These are phyloP conservation scores for Temnothorax curvispinosus DNA, from an alignment of 1,140 invertebrate genomes.

Conservation along the genomic window DNA sequence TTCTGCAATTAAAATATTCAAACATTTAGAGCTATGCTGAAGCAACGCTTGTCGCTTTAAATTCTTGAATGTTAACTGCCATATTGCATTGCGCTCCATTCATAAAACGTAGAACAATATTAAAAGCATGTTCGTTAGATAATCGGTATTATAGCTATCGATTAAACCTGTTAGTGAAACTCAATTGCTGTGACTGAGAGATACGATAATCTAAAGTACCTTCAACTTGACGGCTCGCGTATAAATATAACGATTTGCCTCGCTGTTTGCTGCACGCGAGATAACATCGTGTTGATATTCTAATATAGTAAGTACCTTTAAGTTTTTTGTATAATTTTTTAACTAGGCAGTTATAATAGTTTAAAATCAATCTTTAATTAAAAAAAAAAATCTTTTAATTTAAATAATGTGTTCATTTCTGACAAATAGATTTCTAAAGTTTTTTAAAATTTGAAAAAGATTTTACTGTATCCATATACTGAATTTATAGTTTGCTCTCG, in stretches of 20 bases:
- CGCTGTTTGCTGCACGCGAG: background rate
- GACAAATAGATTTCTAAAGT: background rate
- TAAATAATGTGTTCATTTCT: background rate
- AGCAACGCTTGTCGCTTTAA: background rate
- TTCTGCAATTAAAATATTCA: background rate
- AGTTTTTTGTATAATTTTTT: background rate
- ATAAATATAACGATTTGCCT: background rate
- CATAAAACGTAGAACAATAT: background rate
- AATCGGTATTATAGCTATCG: background rate
- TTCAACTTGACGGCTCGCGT: slow-evolving; percentile 1
- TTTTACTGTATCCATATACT: background rate
- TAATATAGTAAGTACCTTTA: background rate
- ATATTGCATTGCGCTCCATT: background rate
- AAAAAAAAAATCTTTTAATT: background rate
- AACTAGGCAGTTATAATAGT: background rate
- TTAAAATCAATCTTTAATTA: background rate
- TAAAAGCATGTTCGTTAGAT: background rate
- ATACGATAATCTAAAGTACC: slow-evolving; percentile 17
- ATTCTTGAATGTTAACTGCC: background rate
- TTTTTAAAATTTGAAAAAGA: background rate
- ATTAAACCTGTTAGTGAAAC: slow-evolving; percentile 1
- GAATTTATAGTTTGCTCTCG: background rate
- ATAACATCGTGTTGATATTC: background rate
- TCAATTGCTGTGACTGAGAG: slow-evolving; percentile 18
- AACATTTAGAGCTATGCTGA: background rate